Percentiles rank a stretch among this genome's conserved stretches.
phyloP scores from a whole-genome alignment of 2,113 vertebrate species.

The Macheiramphus alcinus region DNA sequence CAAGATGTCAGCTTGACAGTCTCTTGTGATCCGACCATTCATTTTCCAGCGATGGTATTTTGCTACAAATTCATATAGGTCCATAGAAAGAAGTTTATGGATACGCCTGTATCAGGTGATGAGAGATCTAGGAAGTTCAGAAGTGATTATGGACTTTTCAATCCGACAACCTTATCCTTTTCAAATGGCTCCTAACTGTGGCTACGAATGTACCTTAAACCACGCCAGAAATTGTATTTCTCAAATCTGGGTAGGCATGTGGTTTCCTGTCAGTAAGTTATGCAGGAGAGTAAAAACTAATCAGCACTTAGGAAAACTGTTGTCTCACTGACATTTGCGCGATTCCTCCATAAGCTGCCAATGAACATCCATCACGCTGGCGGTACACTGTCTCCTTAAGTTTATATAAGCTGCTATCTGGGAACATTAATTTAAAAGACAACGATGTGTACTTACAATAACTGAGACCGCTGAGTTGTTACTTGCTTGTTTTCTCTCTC shows the following conservation, averaged over 20 bases:
- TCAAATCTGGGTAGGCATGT: background rate
- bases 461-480: background rate
- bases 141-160: background rate
- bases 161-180: background rate
- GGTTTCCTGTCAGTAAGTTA: background rate
- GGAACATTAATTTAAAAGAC: background rate
- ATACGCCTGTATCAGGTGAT: background rate
- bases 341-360: constrained; percentile 5
- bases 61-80: background rate
- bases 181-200: background rate
- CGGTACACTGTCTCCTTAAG: background rate
- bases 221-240: accelerated
- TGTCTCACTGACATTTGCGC: constrained; percentile 20
- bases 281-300: background rate
- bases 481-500: background rate
- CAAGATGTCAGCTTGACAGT: background rate
- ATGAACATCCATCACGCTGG: background rate
- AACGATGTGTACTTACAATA: background rate
- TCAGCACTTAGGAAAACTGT: background rate
- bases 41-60: background rate
- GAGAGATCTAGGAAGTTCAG: background rate
- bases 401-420: background rate
- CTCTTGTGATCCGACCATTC: background rate
- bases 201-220: background rate
- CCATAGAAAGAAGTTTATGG: background rate